Evolutionary conservation across 2,113 vertebrate genomes (phyloP).

Genomic region (Cichladusa arquata): DNA sequence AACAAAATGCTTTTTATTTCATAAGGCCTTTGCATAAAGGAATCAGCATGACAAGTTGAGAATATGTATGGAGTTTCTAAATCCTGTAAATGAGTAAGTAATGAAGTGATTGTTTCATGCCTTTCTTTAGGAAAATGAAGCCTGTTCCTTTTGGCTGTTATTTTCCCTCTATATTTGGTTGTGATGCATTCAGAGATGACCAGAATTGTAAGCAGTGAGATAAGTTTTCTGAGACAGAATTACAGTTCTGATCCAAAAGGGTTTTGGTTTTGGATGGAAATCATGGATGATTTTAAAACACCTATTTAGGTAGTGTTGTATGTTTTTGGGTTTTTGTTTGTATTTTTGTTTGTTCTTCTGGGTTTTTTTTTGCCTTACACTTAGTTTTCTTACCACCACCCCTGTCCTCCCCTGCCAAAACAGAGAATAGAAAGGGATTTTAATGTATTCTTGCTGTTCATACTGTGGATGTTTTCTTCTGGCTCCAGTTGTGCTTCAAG

Average conservation of each 20-base stretch:
- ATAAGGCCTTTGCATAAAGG: not conserved
- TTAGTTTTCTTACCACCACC: not conserved
- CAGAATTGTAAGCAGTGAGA: not conserved
- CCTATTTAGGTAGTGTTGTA: not conserved
- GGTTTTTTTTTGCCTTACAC: fast-evolving
- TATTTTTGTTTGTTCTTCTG: no score
- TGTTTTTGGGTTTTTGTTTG: no score
- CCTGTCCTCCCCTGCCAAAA: fast-evolving
- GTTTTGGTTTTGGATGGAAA: not conserved
- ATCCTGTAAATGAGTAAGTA: not conserved
- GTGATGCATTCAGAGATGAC: not conserved
- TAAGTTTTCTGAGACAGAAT: not conserved
- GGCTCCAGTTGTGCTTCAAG: not conserved
- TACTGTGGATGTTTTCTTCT: not conserved
- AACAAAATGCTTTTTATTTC: not conserved
- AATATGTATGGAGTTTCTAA: not conserved
- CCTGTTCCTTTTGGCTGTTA: not conserved
- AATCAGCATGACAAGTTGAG: not conserved
- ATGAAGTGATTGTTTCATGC: not conserved
- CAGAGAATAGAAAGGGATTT: not conserved
- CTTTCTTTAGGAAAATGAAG: not conserved
- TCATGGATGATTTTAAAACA: not conserved
- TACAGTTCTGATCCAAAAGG: not conserved
- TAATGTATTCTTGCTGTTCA: not conserved
- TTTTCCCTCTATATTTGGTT: not conserved